Evolutionary conservation across 2,888 invertebrate genomes (phyloP).

Genomic region (Scrobipalpa atriplicella): DNA sequence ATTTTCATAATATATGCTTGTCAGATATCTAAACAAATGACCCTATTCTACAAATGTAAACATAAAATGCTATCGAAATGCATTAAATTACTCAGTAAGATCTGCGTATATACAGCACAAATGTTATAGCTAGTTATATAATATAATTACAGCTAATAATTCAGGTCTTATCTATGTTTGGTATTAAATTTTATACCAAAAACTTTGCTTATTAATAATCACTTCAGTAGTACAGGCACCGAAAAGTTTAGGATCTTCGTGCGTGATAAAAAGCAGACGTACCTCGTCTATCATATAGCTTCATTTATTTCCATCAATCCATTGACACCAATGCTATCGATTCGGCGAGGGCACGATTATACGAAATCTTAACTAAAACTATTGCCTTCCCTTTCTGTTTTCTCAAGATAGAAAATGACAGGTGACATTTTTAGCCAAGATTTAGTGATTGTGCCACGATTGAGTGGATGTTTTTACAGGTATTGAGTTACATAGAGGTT

Average conservation of each 20-base stretch:
- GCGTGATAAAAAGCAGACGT: too few relatives aligned
- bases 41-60: background rate
- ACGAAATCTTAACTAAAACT: too few relatives aligned
- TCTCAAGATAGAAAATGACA: background rate
- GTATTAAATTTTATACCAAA: background rate
- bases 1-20: background rate
- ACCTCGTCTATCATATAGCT: too few relatives aligned
- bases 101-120: constrained; percentile 1
- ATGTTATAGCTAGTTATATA: background rate
- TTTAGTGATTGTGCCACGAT: background rate
- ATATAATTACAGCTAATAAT: background rate
- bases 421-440: background rate
- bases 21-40: background rate
- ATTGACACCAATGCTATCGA: too few relatives aligned
- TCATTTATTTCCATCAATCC: too few relatives aligned
- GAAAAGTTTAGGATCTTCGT: too few relatives aligned
- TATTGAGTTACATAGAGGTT: too few relatives aligned
- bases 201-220: background rate
- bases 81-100: background rate
- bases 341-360: too few relatives aligned
- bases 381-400: too few relatives aligned
- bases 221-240: background rate
- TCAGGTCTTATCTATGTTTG: background rate
- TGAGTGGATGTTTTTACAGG: too few relatives aligned
- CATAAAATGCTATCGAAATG: constrained; percentile 24